Evolutionary conservation across 2,797 vertebrate species (phyloP).

Genomic region (Odontamblyopus lacepedii): DNA sequence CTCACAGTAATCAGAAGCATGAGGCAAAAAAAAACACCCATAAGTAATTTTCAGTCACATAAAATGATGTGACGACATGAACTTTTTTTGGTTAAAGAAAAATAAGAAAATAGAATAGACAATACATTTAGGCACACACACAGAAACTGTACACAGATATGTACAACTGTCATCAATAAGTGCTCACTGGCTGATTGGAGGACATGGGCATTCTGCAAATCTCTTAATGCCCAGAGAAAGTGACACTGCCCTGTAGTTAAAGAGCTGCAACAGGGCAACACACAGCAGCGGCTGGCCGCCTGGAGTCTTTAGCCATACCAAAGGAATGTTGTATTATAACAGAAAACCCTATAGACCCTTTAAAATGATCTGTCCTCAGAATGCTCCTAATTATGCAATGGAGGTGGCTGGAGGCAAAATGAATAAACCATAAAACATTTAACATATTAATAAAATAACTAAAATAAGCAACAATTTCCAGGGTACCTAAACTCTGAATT

Average conservation of each 20-base stretch:
- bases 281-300: neutral
- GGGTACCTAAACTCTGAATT: no score
- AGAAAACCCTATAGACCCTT: conserved; percentile 59
- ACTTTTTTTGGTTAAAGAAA: conserved; percentile 83
- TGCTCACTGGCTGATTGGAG: conserved; percentile 32
- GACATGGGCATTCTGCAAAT: neutral
- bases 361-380: no score
- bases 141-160: conserved; percentile 91
- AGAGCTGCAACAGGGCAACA: neutral
- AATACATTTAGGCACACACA: conserved; percentile 97
- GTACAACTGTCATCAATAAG: conserved; percentile 77
- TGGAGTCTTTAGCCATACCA: neutral
- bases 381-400: no score
- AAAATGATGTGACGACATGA: conserved; percentile 83
- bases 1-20: conserved; percentile 87
- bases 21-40: conserved; percentile 80
- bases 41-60: conserved; percentile 80
- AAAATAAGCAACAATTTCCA: no score
- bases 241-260: neutral
- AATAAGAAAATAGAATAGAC: conserved; percentile 88
- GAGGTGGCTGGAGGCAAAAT: no score
- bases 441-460: no score
- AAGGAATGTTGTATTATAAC: conserved; percentile 84
- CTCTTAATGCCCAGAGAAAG: neutral
- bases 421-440: no score